Percentiles rank a stretch among this genome's conserved stretches.
Conservation (phyloP, 2,888 invertebrate species). For the Gibbula magus region DNA sequence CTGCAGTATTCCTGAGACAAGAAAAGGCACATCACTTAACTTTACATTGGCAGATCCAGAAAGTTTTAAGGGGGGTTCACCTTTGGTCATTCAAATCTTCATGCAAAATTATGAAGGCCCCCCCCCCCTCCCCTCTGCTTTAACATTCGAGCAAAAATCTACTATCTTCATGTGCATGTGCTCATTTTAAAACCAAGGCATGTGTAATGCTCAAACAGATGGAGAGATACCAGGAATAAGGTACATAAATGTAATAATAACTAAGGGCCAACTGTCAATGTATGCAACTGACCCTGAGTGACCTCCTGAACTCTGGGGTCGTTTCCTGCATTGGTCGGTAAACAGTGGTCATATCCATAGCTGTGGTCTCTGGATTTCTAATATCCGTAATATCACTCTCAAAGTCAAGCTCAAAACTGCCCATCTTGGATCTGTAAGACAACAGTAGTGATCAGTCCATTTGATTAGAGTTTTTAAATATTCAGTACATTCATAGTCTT, state of each 20-base stretch:
- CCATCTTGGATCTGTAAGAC: conserved; percentile 49
- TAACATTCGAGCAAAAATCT: too few species aligned
- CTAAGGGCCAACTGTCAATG: neutral
- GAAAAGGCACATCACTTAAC: too few species aligned
- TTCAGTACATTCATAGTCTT: too few species aligned
- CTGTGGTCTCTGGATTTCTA: conserved; percentile 67
- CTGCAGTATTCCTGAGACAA: conserved; percentile 70
- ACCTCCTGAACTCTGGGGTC: conserved; percentile 63
- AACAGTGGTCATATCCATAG: conserved; percentile 63
- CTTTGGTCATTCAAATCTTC: neutral
- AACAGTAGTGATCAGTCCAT: neutral
- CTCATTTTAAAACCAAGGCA: too few species aligned
- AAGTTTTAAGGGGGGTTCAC: too few species aligned
- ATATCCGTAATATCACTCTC: conserved; percentile 68
- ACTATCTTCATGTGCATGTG: too few species aligned
- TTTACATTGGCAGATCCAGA: neutral
- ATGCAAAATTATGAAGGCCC: too few species aligned
- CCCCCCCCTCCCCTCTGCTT: too few species aligned
- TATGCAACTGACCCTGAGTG: conserved; percentile 63
- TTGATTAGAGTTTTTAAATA: too few species aligned
- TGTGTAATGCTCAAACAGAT: too few species aligned
- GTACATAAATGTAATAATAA: too few species aligned
- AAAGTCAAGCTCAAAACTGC: conserved; percentile 69
- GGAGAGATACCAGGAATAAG: too few species aligned
- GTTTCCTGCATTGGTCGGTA: conserved; percentile 61